phyloP scores from a whole-genome alignment of 1,140 invertebrate genomes.

The Agrypnia vestita region DNA sequence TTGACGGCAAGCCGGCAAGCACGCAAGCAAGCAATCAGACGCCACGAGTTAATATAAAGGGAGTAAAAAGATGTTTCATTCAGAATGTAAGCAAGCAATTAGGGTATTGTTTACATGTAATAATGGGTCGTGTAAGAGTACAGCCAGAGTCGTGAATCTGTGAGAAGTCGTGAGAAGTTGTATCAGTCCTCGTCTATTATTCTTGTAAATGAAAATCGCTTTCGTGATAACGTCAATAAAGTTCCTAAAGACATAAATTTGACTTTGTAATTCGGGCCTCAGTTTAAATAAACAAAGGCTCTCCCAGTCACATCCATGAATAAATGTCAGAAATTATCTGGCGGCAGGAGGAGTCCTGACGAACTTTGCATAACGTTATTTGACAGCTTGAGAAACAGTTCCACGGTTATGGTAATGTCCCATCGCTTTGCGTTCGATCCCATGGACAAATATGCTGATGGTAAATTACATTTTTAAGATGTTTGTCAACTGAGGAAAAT shows the following conservation, averaged over 20 bases:
- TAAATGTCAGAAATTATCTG: conserved; percentile 6
- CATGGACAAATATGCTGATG: too few species aligned
- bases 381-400: not conserved
- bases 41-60: too few species aligned
- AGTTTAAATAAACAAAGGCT: not conserved
- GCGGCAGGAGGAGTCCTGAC: not conserved
- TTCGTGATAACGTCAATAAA: conserved; percentile 1
- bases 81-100: too few species aligned
- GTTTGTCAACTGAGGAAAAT: too few species aligned
- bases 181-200: not conserved
- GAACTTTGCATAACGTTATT: not conserved
- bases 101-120: too few species aligned
- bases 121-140: too few species aligned
- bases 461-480: too few species aligned
- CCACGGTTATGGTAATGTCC: not conserved
- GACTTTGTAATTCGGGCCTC: not conserved
- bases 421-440: too few species aligned
- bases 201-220: conserved; percentile 2
- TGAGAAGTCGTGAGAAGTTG: not conserved
- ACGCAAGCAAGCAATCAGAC: too few species aligned
- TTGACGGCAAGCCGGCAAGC: too few species aligned
- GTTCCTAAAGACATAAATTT: not conserved
- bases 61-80: too few species aligned
- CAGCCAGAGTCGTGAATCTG: too few species aligned
- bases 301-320: not conserved